These are phyloP conservation scores for Austrofundulus limnaeus DNA, from an alignment of 2,113 vertebrate genomes.

Conservation along the genomic window DNA sequence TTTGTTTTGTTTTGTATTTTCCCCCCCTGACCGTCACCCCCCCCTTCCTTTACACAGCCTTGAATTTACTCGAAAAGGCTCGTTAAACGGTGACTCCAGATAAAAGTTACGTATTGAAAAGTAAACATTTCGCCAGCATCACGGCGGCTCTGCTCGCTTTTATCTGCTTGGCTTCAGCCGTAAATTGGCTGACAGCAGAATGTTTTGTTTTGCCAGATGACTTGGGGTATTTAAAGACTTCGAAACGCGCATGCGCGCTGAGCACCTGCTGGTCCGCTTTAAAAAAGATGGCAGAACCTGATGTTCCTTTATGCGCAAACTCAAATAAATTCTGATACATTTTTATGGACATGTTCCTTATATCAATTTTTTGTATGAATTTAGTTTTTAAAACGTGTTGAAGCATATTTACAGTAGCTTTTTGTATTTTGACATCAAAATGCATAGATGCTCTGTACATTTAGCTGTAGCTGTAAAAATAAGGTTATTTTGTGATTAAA, in stretches of 20 bases:
- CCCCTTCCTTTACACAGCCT: constrained; percentile 41
- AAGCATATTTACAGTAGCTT: too few relatives aligned
- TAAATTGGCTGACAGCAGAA: constrained; percentile 71
- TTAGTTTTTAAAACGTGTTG: too few relatives aligned
- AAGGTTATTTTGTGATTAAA: background rate
- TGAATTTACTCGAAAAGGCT: constrained; percentile 40
- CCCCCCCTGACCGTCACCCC: constrained; percentile 62
- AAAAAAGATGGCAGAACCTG: constrained; percentile 69
- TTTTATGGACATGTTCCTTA: too few relatives aligned
- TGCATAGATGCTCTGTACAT: too few relatives aligned
- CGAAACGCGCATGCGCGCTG: constrained; percentile 72
- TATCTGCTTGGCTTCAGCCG: constrained; percentile 17
- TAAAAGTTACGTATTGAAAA: constrained; percentile 33
- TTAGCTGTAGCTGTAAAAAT: too few relatives aligned
- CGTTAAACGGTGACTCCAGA: constrained; percentile 36
- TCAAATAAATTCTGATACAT: too few relatives aligned
- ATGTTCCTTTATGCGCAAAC: too few relatives aligned
- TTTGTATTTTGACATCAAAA: too few relatives aligned
- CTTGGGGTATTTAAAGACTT: constrained; percentile 80
- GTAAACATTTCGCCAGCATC: constrained; percentile 41
- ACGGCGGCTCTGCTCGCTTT: constrained; percentile 37
- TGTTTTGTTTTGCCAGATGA: constrained; percentile 81
- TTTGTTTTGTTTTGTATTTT: constrained; percentile 77
- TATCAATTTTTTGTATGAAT: too few relatives aligned
- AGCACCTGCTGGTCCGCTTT: constrained; percentile 64